Percentiles rank a stretch among this genome's conserved stretches.
These are phyloP conservation scores for Galendromus occidentalis DNA, from an alignment of 1,140 invertebrate species.

Conservation along the genomic window DNA sequence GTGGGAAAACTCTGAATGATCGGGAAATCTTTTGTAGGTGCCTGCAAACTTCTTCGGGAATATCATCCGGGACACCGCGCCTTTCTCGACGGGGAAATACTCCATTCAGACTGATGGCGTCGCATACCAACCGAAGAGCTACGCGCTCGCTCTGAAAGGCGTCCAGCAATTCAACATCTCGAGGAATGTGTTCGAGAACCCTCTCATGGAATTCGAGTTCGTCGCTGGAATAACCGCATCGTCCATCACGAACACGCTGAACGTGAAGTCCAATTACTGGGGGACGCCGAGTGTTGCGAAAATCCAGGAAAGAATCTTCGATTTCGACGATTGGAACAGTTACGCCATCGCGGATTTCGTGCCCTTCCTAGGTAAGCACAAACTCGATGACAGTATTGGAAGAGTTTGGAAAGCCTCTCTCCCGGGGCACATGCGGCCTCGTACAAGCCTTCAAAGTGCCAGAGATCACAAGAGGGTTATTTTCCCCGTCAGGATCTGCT, in stretches of 20 bases:
- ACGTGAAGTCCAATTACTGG: constrained; percentile 92
- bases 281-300: constrained; percentile 45
- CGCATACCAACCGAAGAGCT: constrained; percentile 41
- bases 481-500: too few relatives aligned
- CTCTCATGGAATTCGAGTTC: constrained; percentile 61
- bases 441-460: too few relatives aligned
- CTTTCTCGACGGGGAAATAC: constrained; percentile 21
- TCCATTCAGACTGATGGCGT: constrained; percentile 22
- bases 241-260: constrained; percentile 60
- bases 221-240: constrained; percentile 75
- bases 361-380: constrained; percentile 46
- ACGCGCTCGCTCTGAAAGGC: constrained; percentile 73
- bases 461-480: too few relatives aligned
- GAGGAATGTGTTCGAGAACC: constrained; percentile 75
- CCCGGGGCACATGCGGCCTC: constrained; percentile 46
- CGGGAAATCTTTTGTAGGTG: not conserved
- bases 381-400: constrained; percentile 21
- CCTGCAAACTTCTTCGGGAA: constrained; percentile 20
- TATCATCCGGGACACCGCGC: constrained; percentile 16
- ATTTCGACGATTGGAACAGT: constrained; percentile 99
- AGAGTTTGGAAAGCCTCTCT: too few relatives aligned
- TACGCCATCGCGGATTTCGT: constrained; percentile 73
- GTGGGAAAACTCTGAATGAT: too few relatives aligned
- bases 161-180: constrained; percentile 79
- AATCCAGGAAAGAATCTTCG: constrained; percentile 76